Percentiles rank a stretch among this genome's conserved stretches.
phyloP scores from a whole-genome alignment of 2,113 vertebrate species.

The Spizaetus ornatus region DNA sequence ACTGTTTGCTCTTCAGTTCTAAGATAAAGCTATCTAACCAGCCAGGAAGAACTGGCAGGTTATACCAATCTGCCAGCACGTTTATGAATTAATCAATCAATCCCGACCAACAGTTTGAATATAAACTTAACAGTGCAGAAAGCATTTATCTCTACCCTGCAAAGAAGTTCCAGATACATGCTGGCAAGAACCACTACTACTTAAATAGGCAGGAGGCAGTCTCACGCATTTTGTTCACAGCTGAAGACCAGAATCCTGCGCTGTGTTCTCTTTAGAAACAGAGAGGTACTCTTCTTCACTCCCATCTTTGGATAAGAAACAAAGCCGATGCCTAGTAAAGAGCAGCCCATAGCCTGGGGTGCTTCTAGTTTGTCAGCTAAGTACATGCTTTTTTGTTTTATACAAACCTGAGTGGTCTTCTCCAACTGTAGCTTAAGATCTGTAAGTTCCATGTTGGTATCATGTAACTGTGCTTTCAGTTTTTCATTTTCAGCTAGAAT shows the following conservation, averaged over 20 bases:
- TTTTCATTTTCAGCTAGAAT: conserved; percentile 97
- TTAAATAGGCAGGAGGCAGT: background rate
- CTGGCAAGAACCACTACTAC: background rate
- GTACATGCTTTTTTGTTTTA: background rate
- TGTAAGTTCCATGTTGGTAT: conserved; percentile 92
- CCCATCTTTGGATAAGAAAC: background rate
- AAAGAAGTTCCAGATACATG: background rate
- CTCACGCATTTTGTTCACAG: background rate
- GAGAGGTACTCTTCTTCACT: background rate
- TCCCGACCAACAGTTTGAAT: background rate
- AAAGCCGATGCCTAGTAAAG: background rate
- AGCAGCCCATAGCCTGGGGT: background rate
- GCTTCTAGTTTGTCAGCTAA: background rate
- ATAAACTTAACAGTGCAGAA: background rate
- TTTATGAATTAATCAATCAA: background rate
- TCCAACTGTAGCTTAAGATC: conserved; percentile 95
- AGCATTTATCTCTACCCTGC: background rate
- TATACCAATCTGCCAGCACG: background rate
- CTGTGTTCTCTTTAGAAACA: background rate
- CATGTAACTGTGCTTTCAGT: conserved; percentile 93
- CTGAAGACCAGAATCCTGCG: background rate
- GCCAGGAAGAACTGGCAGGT: background rate
- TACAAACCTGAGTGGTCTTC: conserved; percentile 93
- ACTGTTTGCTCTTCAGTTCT: background rate
- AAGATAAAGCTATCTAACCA: background rate